Percentiles rank a stretch among this genome's conserved stretches.
phyloP scores from a whole-genome alignment of 2,113 vertebrate genomes.

The Maccullochella peelii region DNA sequence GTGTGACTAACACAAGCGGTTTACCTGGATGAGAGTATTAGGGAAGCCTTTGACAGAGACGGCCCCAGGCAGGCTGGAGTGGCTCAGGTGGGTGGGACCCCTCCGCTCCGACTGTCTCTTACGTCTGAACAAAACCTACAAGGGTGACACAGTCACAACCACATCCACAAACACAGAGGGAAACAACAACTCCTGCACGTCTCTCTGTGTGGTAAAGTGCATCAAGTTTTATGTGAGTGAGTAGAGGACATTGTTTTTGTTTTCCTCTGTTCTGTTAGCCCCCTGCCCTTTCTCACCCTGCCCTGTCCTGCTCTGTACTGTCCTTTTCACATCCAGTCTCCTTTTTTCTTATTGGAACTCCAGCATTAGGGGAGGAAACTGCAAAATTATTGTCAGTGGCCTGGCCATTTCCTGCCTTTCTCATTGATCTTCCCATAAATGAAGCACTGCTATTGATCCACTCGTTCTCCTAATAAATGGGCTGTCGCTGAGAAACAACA shows the following conservation, averaged over 20 bases:
- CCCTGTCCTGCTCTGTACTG: neutral
- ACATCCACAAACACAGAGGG: slow-evolving; percentile 57
- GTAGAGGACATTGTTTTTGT: neutral
- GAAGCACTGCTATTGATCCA: slow-evolving; percentile 51
- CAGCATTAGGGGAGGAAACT: slow-evolving; percentile 4
- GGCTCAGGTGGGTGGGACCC: slow-evolving; percentile 73
- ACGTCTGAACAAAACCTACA: slow-evolving; percentile 70
- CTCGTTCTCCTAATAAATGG: slow-evolving; percentile 55
- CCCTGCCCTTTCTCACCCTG: neutral
- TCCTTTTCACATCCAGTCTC: neutral
- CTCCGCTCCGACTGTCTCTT: slow-evolving; percentile 74
- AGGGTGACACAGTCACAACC: slow-evolving; percentile 60
- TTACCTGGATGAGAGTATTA: slow-evolving; percentile 83
- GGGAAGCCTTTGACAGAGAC: slow-evolving; percentile 82
- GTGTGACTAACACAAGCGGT: slow-evolving; percentile 53
- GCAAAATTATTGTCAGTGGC: slow-evolving; percentile 22
- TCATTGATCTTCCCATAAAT: slow-evolving; percentile 54
- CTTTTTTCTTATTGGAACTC: slow-evolving; percentile 11
- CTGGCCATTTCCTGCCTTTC: slow-evolving; percentile 35
- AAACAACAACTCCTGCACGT: slow-evolving; percentile 44
- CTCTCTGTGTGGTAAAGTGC: neutral
- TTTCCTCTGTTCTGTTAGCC: neutral
- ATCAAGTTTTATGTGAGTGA: slow-evolving; percentile 18
- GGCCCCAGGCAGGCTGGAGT: slow-evolving; percentile 72
- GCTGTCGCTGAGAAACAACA: slow-evolving; percentile 58